These are phyloP conservation scores for Sarcophilus harrisii DNA, from an alignment of 2,797 vertebrate species.

Conservation along the genomic window DNA sequence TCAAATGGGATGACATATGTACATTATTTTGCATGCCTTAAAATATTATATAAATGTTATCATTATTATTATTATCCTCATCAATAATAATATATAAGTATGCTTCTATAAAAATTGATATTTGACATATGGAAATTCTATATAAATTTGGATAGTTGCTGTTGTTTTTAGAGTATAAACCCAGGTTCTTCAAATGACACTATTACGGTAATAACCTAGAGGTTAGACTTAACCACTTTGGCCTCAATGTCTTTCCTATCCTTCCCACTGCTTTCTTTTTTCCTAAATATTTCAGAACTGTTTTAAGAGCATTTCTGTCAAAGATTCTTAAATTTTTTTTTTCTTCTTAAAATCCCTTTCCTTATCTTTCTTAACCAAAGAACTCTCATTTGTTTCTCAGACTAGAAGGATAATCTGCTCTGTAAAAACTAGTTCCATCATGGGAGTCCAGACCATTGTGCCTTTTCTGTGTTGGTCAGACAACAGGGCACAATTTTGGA, in stretches of 20 bases:
- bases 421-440: not conserved
- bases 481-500: constrained; percentile 32
- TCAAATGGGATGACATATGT: no score
- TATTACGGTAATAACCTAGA: not conserved
- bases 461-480: not conserved
- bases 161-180: not conserved
- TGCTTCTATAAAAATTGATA: not conserved
- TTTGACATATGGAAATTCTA: not conserved
- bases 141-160: not conserved
- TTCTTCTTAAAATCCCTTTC: not conserved
- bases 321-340: not conserved
- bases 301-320: not conserved
- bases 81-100: not conserved
- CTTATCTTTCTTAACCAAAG: not conserved
- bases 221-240: not conserved
- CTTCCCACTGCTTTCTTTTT: not conserved
- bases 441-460: rapidly evolving
- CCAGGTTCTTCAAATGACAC: not conserved
- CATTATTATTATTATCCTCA: not conserved
- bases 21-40: not conserved
- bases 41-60: not conserved
- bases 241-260: not conserved
- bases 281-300: not conserved
- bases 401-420: not conserved
- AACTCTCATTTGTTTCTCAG: not conserved